Conservation (phyloP, 2,797 vertebrate species). For the Onychomys leucogaster region DNA sequence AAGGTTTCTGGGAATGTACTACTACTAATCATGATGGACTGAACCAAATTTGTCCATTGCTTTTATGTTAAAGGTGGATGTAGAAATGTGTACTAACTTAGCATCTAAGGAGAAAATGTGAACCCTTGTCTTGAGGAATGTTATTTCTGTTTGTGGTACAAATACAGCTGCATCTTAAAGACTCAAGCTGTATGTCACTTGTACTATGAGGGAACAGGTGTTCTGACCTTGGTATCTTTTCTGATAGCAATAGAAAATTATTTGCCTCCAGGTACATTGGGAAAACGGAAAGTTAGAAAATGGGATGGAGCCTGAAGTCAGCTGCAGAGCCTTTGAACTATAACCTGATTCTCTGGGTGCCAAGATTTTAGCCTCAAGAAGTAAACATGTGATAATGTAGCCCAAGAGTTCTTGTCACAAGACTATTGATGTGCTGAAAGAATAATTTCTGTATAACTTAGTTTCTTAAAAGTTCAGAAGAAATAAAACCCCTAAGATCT, state of each 20-base stretch:
- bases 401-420: not conserved
- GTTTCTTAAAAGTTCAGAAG: not conserved
- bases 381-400: not conserved
- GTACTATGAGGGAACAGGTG: not conserved
- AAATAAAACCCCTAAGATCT: not conserved
- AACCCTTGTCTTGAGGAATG: not conserved
- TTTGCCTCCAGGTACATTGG: not conserved
- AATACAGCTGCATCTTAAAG: conserved; percentile 1
- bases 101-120: not conserved
- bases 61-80: not conserved
- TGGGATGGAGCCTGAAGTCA: not conserved
- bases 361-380: not conserved
- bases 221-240: conserved; percentile 7
- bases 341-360: not conserved
- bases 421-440: not conserved
- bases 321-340: not conserved
- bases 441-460: not conserved
- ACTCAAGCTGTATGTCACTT: not conserved
- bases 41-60: not conserved
- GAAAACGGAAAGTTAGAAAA: not conserved
- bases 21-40: not conserved
- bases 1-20: not conserved
- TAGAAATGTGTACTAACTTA: not conserved
- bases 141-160: not conserved
- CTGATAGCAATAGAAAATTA: conserved; percentile 24